Evolutionary conservation across 37 sponge, comb jelly and placozoan genomes (phyloP).

Genomic region (Aphrocallistes beatrix): DNA sequence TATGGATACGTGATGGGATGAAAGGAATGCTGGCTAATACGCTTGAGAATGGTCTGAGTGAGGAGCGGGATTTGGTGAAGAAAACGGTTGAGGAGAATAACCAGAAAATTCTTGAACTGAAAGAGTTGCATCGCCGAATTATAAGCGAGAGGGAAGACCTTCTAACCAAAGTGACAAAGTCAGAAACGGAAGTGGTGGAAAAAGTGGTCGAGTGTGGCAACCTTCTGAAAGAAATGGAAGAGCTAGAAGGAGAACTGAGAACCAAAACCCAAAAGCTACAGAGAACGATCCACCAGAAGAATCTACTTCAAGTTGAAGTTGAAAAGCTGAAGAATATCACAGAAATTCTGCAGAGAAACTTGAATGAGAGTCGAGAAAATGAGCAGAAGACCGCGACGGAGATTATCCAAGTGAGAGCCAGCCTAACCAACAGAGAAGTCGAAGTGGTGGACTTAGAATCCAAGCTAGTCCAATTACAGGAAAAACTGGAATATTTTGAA

Average conservation of each 20-base stretch:
- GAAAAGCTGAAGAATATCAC: not conserved
- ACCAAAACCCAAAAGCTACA: not conserved
- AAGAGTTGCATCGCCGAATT: not conserved
- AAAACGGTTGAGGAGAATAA: not conserved
- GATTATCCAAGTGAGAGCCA: not conserved
- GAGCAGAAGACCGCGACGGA: not conserved
- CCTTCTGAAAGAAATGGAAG: not conserved
- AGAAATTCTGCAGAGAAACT: not conserved
- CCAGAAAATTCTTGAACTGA: not conserved
- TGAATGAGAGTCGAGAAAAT: not conserved
- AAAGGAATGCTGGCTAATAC: not conserved
- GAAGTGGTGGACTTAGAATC: not conserved
- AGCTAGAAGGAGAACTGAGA: not conserved
- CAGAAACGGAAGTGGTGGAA: not conserved
- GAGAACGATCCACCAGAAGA: not conserved
- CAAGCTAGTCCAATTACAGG: not conserved
- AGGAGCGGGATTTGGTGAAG: not conserved
- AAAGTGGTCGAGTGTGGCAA: not conserved
- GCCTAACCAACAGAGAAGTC: not conserved
- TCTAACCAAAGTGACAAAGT: not conserved
- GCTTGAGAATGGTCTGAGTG: not conserved
- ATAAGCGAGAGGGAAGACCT: not conserved
- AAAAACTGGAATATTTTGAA: not conserved
- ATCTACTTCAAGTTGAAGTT: not conserved
- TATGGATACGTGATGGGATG: not conserved